These are phyloP conservation scores for Globodera ellingtonae DNA, from an alignment of 1,140 invertebrate genomes.

Conservation along the genomic window DNA sequence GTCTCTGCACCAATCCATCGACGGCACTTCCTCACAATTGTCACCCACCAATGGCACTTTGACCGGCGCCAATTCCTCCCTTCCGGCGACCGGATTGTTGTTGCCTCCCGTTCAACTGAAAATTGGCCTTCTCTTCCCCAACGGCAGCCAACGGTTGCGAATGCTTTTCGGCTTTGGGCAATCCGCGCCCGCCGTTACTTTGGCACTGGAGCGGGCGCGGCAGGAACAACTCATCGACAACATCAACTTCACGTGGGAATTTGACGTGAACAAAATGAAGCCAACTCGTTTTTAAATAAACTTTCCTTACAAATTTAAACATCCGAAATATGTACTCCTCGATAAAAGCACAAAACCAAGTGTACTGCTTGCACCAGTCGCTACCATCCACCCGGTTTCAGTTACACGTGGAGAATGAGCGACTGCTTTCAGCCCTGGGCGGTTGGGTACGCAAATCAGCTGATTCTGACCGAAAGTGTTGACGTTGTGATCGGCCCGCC, in stretches of 20 bases:
- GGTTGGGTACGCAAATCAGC: conserved; percentile 41
- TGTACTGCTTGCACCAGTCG: too few relatives aligned
- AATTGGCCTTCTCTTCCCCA: conserved; percentile 47
- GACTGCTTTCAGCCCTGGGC: conserved; percentile 42
- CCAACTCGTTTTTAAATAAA: not conserved
- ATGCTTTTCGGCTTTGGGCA: conserved; percentile 48
- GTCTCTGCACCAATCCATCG: not conserved
- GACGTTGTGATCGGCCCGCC: conserved; percentile 47
- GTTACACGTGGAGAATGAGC: conserved; percentile 44
- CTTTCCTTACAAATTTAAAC: not conserved
- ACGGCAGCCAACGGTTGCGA: conserved; percentile 28
- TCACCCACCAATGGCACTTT: not conserved
- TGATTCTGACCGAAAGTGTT: conserved; percentile 41
- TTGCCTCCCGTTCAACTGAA: conserved; percentile 13
- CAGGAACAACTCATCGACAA: conserved; percentile 37
- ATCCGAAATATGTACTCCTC: not conserved
- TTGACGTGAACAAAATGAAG: too few relatives aligned
- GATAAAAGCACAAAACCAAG: too few relatives aligned
- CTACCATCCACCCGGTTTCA: not conserved
- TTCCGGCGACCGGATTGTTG: not conserved
- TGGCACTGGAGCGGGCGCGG: conserved; percentile 34
- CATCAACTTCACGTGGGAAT: conserved; percentile 41
- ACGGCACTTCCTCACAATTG: not conserved
- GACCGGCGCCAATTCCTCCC: not conserved
- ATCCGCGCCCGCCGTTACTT: conserved; percentile 40